Evolutionary conservation across 2,113 vertebrate genomes (phyloP).

Genomic region (Cromileptes altivelis): DNA sequence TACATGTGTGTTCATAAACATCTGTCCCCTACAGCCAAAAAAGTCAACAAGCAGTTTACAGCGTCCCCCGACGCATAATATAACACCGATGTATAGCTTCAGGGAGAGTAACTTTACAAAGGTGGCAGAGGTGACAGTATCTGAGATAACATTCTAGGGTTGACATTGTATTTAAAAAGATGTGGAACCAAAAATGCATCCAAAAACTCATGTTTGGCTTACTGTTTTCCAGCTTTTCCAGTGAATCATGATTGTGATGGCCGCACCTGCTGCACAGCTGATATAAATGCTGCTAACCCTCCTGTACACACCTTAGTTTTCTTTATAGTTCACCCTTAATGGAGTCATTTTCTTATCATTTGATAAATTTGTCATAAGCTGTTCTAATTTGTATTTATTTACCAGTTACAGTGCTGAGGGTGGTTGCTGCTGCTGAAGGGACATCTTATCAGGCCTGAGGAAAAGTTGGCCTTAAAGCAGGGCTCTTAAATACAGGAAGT

Average conservation of each 20-base stretch:
- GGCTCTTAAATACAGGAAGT: background rate
- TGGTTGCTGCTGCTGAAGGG: background rate
- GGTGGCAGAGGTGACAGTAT: slow-evolving; percentile 43
- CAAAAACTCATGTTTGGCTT: slow-evolving; percentile 10
- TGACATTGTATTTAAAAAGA: slow-evolving; percentile 27
- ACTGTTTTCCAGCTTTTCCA: slow-evolving; percentile 15
- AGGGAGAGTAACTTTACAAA: slow-evolving; percentile 53
- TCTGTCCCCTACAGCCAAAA: slow-evolving; percentile 57
- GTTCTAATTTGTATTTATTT: background rate
- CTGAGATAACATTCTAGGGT: slow-evolving; percentile 13
- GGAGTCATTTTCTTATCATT: background rate
- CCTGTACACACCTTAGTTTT: background rate
- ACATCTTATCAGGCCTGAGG: background rate
- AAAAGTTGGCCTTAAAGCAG: background rate
- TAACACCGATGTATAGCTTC: slow-evolving; percentile 50
- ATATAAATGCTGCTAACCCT: background rate
- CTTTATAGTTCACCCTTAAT: background rate
- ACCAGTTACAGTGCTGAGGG: background rate
- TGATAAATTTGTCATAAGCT: background rate
- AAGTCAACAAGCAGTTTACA: slow-evolving; percentile 54
- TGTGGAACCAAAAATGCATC: slow-evolving; percentile 4
- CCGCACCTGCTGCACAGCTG: background rate
- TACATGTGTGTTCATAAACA: slow-evolving; percentile 43
- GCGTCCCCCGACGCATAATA: slow-evolving; percentile 40
- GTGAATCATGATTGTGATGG: background rate